A percentile compares a stretch with the other conserved stretches of the same genome.
These are phyloP conservation scores for Avahi laniger DNA, from an alignment of 2,797 vertebrate species.

Conservation along the genomic window DNA sequence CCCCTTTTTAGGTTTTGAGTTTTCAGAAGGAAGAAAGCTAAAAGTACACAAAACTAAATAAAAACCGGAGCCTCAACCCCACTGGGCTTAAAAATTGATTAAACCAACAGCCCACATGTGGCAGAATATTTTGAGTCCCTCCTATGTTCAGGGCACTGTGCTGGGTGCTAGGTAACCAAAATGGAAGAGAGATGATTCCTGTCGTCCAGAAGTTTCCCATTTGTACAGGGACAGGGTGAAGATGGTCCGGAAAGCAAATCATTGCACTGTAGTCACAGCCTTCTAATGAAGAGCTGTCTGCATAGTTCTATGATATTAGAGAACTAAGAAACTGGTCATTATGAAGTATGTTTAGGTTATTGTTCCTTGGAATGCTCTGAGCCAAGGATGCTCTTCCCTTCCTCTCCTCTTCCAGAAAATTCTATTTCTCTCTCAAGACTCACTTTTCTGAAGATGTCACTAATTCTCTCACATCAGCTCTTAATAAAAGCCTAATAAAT, in stretches of 20 bases:
- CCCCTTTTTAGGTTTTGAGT: background rate
- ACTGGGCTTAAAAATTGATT: background rate
- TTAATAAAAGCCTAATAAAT: background rate
- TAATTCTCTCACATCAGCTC: background rate
- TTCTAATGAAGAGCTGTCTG: background rate
- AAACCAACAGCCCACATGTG: background rate
- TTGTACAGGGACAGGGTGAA: background rate
- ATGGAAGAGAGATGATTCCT: background rate
- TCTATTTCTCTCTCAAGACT: background rate
- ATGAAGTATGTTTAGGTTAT: background rate
- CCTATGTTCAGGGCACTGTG: background rate
- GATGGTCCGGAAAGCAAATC: background rate
- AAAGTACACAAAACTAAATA: background rate
- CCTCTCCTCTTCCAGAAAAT: background rate
- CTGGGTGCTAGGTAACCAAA: background rate
- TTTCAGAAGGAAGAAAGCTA: slow-evolving; percentile 35
- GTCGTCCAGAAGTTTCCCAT: background rate
- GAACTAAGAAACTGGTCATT: background rate
- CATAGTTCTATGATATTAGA: background rate
- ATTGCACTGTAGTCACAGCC: background rate
- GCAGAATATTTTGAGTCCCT: background rate
- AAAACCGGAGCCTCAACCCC: background rate
- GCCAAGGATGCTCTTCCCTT: background rate
- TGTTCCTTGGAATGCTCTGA: background rate
- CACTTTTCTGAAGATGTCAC: background rate